phyloP scores from a whole-genome alignment of 2,797 vertebrate genomes.

The Hippocampus kuda region DNA sequence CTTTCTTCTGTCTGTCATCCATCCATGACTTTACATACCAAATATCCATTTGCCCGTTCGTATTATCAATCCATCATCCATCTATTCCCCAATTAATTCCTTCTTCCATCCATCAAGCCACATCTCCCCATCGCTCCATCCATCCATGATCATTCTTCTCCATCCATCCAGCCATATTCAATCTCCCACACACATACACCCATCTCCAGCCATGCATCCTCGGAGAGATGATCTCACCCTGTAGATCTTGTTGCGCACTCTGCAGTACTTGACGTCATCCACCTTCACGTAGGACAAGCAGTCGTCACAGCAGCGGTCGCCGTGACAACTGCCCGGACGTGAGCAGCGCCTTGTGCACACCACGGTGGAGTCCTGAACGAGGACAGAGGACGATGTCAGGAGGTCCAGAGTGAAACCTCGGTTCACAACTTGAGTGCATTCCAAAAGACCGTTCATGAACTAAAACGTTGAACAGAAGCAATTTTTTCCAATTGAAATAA shows the following conservation, averaged over 20 bases:
- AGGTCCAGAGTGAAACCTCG: neutral
- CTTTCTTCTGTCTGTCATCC: neutral
- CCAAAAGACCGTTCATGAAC: too few species aligned
- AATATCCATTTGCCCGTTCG: neutral
- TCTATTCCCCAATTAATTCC: neutral
- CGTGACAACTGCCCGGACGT: constrained; percentile 66
- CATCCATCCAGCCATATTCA: neutral
- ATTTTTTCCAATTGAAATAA: too few species aligned
- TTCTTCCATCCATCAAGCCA: neutral
- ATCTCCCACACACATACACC: too few species aligned
- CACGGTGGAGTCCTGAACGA: constrained; percentile 82
- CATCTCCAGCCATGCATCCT: neutral
- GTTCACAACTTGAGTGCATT: neutral
- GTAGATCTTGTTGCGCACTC: constrained; percentile 86
- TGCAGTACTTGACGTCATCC: constrained; percentile 84
- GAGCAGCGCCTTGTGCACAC: constrained; percentile 82
- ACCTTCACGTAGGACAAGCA: constrained; percentile 76
- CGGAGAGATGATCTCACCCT: constrained; percentile 68
- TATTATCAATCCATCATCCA: neutral
- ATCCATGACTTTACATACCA: neutral
- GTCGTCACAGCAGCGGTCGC: constrained; percentile 74
- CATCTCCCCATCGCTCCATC: neutral
- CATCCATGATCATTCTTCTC: neutral
- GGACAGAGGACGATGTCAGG: neutral
- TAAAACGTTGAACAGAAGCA: too few species aligned